Percentiles rank a stretch among this genome's conserved stretches.
These are phyloP conservation scores for Azorinus chamasolen DNA, from an alignment of 2,888 invertebrate genomes.

Conservation along the genomic window DNA sequence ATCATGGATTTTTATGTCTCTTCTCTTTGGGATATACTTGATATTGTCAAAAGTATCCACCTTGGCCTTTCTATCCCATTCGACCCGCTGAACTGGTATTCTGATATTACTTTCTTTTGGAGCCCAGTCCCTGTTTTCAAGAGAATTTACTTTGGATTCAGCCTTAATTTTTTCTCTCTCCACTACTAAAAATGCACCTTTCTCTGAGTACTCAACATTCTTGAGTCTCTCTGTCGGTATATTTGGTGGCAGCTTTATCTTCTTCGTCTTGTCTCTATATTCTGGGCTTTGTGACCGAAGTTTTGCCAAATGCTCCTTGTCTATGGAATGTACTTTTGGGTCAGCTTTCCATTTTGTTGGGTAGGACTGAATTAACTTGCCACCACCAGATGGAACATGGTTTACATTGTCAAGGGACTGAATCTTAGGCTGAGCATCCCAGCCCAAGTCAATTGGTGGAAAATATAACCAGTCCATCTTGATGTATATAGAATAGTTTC, in stretches of 20 bases:
- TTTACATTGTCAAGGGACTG: constrained; percentile 95
- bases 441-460: constrained; percentile 75
- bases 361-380: constrained; percentile 60
- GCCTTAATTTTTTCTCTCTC: constrained; percentile 43
- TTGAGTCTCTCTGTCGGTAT: constrained; percentile 72
- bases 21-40: constrained; percentile 54
- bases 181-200: constrained; percentile 59
- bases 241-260: constrained; percentile 50
- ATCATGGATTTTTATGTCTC: constrained; percentile 61
- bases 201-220: constrained; percentile 69
- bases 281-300: constrained; percentile 34
- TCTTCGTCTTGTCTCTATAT: constrained; percentile 49
- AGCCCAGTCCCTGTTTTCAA: constrained; percentile 69
- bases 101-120: constrained; percentile 67
- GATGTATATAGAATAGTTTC: background rate
- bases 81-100: constrained; percentile 51
- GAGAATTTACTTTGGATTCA: constrained; percentile 68
- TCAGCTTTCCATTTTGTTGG: constrained; percentile 69
- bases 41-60: constrained; percentile 68
- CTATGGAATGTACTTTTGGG: constrained; percentile 72
- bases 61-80: constrained; percentile 63
- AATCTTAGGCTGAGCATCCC: constrained; percentile 86
- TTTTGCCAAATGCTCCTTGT: constrained; percentile 57
- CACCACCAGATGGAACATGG: constrained; percentile 90
- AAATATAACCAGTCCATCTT: constrained; percentile 63